Evolutionary conservation across 2,797 vertebrate species (phyloP).

Genomic region (Rhinatrema bivittatum): DNA sequence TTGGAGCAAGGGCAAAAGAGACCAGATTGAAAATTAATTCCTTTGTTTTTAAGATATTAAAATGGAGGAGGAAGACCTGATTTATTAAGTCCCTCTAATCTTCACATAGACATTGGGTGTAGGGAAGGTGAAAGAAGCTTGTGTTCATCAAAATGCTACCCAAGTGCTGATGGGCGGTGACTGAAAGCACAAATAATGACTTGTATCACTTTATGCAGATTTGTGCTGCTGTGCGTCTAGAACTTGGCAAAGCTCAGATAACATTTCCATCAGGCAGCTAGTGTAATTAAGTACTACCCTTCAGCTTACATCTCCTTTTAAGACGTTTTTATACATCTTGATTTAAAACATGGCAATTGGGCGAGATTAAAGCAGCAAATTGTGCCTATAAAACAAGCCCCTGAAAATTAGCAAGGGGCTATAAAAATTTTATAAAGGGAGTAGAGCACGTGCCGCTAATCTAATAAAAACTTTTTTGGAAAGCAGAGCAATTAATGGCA

Average conservation of each 20-base stretch:
- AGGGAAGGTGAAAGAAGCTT: constrained; percentile 8
- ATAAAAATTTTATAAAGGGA: constrained; percentile 60
- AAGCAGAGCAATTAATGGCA: constrained; percentile 54
- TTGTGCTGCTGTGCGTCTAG: constrained; percentile 31
- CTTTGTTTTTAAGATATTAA: too few relatives aligned
- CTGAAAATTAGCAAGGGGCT: constrained; percentile 52
- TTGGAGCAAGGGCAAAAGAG: too few relatives aligned
- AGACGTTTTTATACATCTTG: constrained; percentile 56
- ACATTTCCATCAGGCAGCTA: constrained; percentile 58
- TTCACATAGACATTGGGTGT: neutral
- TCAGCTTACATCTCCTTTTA: constrained; percentile 52
- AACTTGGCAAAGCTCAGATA: constrained; percentile 44
- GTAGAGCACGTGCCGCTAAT: constrained; percentile 51
- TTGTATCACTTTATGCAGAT: constrained; percentile 51
- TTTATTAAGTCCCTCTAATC: too few relatives aligned
- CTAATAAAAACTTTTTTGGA: constrained; percentile 61
- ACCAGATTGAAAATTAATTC: too few relatives aligned
- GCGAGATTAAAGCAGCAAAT: constrained; percentile 62
- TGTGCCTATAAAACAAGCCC: constrained; percentile 59
- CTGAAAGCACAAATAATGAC: constrained; percentile 47
- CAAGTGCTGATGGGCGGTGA: constrained; percentile 17
- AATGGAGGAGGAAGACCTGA: too few relatives aligned
- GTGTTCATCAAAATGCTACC: constrained; percentile 26
- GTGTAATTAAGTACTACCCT: constrained; percentile 65
- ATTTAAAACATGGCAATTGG: constrained; percentile 64